These are phyloP conservation scores for Linnaemya vulpina DNA, from an alignment of 2,888 invertebrate species.

Conservation along the genomic window DNA sequence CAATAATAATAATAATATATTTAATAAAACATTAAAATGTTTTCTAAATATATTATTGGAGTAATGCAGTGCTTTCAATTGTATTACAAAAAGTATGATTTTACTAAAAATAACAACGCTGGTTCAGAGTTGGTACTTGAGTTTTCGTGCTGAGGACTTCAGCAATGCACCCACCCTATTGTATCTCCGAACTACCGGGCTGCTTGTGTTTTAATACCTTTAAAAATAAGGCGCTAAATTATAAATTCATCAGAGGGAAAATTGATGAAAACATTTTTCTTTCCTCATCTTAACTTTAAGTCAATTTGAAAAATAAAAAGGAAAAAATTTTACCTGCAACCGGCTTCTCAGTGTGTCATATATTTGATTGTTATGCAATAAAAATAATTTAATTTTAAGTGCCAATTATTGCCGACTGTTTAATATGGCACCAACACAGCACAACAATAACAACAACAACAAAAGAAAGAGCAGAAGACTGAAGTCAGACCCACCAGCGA, in stretches of 20 bases:
- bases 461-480: constrained; percentile 19
- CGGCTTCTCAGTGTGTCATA: constrained; percentile 40
- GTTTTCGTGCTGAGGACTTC: too few relatives aligned
- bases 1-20: too few relatives aligned
- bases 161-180: too few relatives aligned
- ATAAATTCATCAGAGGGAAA: constrained; percentile 1
- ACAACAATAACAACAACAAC: constrained; percentile 1
- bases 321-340: constrained; percentile 14
- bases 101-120: too few relatives aligned
- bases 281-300: constrained; percentile 17
- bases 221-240: neutral
- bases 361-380: constrained; percentile 61
- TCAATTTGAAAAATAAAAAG: constrained; percentile 11
- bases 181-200: neutral
- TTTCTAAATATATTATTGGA: too few relatives aligned
- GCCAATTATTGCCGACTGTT: constrained; percentile 61
- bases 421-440: constrained; percentile 23
- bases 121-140: too few relatives aligned
- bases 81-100: too few relatives aligned
- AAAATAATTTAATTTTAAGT: constrained; percentile 62
- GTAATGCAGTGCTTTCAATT: too few relatives aligned
- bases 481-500: constrained; percentile 32
- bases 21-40: too few relatives aligned
- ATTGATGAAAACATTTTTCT: neutral
- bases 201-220: neutral